phyloP scores from a whole-genome alignment of 1,140 invertebrate species.

The Atta colombica region DNA sequence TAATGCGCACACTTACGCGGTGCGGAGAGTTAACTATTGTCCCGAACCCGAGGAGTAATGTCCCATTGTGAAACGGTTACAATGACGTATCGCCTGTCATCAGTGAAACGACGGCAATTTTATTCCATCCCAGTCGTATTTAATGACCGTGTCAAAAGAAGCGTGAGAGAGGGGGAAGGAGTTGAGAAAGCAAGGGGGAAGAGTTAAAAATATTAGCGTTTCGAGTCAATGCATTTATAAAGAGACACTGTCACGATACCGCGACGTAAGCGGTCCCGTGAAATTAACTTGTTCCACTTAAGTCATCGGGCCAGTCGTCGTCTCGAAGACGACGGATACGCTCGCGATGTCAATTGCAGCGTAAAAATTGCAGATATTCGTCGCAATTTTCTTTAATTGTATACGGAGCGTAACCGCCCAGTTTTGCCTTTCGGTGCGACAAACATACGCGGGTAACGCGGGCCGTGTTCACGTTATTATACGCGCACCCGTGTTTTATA shows the following conservation, averaged over 20 bases:
- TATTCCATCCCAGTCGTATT: slow-evolving; percentile 66
- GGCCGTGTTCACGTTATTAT: slow-evolving; percentile 26
- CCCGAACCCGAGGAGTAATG: slow-evolving; percentile 69
- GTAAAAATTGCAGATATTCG: background rate
- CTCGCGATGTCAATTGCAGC: slow-evolving; percentile 29
- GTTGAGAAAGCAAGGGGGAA: too few relatives aligned
- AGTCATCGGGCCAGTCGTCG: background rate
- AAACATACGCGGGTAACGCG: slow-evolving; percentile 10
- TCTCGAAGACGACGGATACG: background rate
- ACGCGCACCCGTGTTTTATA: slow-evolving; percentile 45
- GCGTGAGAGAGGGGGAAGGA: background rate
- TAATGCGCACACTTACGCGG: slow-evolving; percentile 68
- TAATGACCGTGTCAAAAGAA: slow-evolving; percentile 57
- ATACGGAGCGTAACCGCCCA: background rate
- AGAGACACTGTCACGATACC: slow-evolving; percentile 8
- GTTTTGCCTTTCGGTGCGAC: slow-evolving; percentile 9
- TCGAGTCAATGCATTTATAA: background rate
- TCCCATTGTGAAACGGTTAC: slow-evolving; percentile 80
- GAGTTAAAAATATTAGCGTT: slow-evolving; percentile 44
- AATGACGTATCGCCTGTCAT: slow-evolving; percentile 77
- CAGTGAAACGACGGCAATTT: slow-evolving; percentile 71
- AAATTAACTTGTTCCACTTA: slow-evolving; percentile 48
- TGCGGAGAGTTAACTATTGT: slow-evolving; percentile 74
- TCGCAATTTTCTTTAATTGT: slow-evolving; percentile 60
- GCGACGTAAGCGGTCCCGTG: slow-evolving; percentile 11